Conservation (phyloP, 1,140 invertebrate species). For the Helicoverpa zea region DNA sequence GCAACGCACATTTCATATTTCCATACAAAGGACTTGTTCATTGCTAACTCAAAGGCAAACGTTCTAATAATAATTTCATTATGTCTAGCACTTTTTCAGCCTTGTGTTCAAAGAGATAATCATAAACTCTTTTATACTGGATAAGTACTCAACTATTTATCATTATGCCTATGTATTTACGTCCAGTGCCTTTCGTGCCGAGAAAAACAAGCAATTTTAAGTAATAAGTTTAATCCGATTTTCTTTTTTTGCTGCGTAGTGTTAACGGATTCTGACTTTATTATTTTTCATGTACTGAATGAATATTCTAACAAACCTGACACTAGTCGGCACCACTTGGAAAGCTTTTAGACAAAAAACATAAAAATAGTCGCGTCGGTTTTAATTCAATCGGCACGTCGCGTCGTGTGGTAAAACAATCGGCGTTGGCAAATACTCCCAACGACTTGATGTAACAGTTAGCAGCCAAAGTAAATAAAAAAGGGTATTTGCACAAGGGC, state of each 20-base stretch:
- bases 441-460: slow-evolving; percentile 19
- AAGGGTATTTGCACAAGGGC: slow-evolving; percentile 13
- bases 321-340: background rate
- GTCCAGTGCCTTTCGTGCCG: too few species aligned
- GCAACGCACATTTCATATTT: too few species aligned
- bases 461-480: slow-evolving; percentile 25
- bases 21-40: too few species aligned
- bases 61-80: background rate
- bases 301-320: background rate
- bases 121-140: background rate
- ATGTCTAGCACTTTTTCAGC: background rate
- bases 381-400: background rate
- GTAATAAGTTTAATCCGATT: background rate
- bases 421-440: background rate
- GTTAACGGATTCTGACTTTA: background rate
- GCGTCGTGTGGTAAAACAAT: slow-evolving; percentile 14
- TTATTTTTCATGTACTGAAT: background rate
- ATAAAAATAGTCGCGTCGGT: background rate
- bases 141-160: too few species aligned
- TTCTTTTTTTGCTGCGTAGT: background rate
- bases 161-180: too few species aligned
- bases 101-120: background rate
- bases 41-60: too few species aligned
- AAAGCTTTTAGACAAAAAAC: background rate
- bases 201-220: slow-evolving; percentile 18